phyloP scores from a whole-genome alignment of 2,888 invertebrate genomes.

The Synergus laeviventris region DNA sequence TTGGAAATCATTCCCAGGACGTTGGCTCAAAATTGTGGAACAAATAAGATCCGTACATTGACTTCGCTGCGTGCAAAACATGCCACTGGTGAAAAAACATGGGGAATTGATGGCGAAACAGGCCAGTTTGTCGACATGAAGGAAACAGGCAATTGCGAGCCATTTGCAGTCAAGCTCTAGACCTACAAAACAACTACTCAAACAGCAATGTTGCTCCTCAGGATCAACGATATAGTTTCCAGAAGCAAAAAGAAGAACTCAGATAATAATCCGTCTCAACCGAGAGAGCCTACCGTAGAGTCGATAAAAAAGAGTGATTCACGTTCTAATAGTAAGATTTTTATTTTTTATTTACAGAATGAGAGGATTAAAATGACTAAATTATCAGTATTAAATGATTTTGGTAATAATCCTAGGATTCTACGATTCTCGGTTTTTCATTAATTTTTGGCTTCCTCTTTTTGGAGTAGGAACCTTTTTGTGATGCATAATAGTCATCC shows the following conservation, averaged over 20 bases:
- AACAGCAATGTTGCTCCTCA: too few species aligned
- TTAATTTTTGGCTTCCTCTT: background rate
- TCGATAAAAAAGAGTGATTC: constrained; percentile 78
- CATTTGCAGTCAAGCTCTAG: constrained; percentile 95
- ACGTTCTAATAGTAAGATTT: background rate
- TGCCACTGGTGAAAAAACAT: constrained; percentile 83
- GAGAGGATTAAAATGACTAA: too few species aligned
- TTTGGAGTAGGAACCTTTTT: too few species aligned
- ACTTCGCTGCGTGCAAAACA: constrained; percentile 97
- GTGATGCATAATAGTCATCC: background rate
- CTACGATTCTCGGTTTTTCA: too few species aligned
- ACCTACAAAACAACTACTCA: constrained; percentile 90
- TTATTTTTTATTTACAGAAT: background rate
- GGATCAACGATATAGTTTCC: too few species aligned
- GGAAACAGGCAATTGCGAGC: too few species aligned
- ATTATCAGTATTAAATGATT: too few species aligned
- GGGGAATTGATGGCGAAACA: too few species aligned
- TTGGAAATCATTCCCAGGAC: constrained; percentile 98
- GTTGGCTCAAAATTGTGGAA: constrained; percentile 98
- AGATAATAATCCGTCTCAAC: too few species aligned
- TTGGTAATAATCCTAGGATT: too few species aligned
- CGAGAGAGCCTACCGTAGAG: constrained; percentile 78
- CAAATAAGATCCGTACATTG: constrained; percentile 95
- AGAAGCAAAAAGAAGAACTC: too few species aligned
- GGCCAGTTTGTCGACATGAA: too few species aligned